Evolutionary conservation across 2,888 invertebrate genomes (phyloP), one percentile per base, ranked within the genome.

Genomic region (Synanthedon vespiformis): DNA sequence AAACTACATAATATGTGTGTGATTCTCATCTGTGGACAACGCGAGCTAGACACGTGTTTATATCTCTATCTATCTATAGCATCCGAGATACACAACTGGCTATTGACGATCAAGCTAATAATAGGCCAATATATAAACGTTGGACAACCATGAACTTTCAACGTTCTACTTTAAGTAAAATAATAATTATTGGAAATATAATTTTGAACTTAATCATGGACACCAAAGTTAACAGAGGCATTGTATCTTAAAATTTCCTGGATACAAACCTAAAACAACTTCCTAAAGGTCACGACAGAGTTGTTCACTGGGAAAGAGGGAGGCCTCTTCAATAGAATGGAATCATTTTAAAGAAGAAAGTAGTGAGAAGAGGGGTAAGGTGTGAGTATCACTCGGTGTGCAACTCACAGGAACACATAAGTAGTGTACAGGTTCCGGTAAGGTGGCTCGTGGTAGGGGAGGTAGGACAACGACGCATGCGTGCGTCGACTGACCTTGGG

Each of bases 401-500:
- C 72, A 74, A 70, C 62, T 74, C 69, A 70, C 71, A 77, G 79
- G 79, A 75, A 66, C 70, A 68, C 73, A 76, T 70, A 67, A 70
- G 63, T 61, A 66, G 70, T 70, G 70, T 74, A 74, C 71, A 71
- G 68, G 73, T 72, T 70, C 70, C 67, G 70, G 66, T 58, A 56
- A 60, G 61, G 60, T 55, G 53, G 64, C 58, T 59, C 55, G 61
- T 51, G 40, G 53, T 48, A 57, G 58, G 57, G 56, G 56, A 58
- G 61, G 62, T 62, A 63, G 61, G 62, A 58, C 64, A 61, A 65
- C 64, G 68, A 72, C 84, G 86, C 86, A 85, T 84, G 85, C 84
- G 85, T 78, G 81, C 79, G 72, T 63, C 74, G 77, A 72, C 74
- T 84, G 84, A 84, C 83, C 84, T 86, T 86, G 85, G 77, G 70